Evolutionary conservation across 1,140 invertebrate genomes (phyloP).

Genomic region (Parasteatoda tepidariorum): DNA sequence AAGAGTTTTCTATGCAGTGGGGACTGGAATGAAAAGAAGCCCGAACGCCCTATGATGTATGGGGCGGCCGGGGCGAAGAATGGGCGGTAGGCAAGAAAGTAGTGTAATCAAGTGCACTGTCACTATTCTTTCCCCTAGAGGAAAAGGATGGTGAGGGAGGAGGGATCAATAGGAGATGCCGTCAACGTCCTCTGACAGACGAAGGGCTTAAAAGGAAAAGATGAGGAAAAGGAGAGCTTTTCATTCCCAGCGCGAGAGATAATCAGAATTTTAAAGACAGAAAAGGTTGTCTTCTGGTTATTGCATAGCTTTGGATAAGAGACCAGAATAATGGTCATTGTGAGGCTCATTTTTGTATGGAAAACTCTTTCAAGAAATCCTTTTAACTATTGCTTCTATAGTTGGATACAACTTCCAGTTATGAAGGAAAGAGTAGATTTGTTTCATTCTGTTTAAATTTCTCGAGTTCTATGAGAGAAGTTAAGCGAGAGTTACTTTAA

Average conservation of each 20-base stretch:
- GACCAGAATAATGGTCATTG: no score
- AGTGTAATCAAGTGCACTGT: slow-evolving; percentile 26
- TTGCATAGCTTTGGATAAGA: no score
- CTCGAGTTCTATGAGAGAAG: no score
- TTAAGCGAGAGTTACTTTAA: no score
- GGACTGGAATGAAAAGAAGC: neutral
- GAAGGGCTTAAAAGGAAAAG: neutral
- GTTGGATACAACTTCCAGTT: no score
- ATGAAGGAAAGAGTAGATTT: no score
- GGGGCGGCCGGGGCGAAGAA: neutral
- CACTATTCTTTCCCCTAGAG: neutral
- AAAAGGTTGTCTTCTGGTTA: neutral
- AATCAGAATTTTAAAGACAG: neutral
- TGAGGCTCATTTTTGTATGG: no score
- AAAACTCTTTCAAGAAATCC: no score
- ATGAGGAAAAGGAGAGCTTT: neutral
- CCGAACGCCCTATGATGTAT: neutral
- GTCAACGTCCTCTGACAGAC: slow-evolving; percentile 2
- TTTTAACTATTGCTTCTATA: no score
- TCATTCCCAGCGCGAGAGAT: neutral
- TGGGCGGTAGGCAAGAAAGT: neutral
- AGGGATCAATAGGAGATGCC: neutral
- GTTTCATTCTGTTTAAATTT: no score
- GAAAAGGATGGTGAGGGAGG: neutral
- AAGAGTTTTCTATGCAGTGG: neutral